These are phyloP conservation scores for Eubasilissa splendida DNA, from an alignment of 2,888 invertebrate genomes.

Conservation along the genomic window DNA sequence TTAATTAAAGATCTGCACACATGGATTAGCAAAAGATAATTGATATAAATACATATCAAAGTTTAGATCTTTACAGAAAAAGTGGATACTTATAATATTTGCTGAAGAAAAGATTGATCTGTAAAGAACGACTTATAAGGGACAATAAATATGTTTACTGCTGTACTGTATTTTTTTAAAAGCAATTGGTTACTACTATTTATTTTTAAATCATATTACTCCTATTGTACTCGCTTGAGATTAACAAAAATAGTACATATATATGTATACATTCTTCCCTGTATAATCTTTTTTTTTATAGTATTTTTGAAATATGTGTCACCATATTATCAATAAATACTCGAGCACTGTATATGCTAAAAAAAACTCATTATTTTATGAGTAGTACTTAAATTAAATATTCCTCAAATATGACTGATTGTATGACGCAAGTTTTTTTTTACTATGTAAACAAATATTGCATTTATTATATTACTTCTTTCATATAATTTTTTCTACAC, in stretches of 20 bases:
- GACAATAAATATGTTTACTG: too few species aligned
- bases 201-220: too few species aligned
- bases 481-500: too few species aligned
- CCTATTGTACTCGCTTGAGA: neutral
- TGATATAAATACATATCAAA: too few species aligned
- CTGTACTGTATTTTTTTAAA: too few species aligned
- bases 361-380: constrained; percentile 1
- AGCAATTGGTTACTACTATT: too few species aligned
- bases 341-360: neutral
- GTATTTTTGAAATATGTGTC: constrained; percentile 37
- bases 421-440: neutral
- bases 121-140: too few species aligned
- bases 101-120: too few species aligned
- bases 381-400: constrained; percentile 23
- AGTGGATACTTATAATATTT: too few species aligned
- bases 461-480: too few species aligned
- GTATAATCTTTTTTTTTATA: neutral
- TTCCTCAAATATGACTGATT: constrained; percentile 15
- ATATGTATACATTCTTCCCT: neutral
- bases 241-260: neutral
- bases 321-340: constrained; percentile 35
- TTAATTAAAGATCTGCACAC: neutral
- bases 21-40: neutral
- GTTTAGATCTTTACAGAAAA: too few species aligned
- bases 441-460: too few species aligned